Percentiles rank a stretch among this genome's conserved stretches.
Evolutionary conservation across 2,797 vertebrate species (phyloP).

Genomic region (Manis pentadactyla): DNA sequence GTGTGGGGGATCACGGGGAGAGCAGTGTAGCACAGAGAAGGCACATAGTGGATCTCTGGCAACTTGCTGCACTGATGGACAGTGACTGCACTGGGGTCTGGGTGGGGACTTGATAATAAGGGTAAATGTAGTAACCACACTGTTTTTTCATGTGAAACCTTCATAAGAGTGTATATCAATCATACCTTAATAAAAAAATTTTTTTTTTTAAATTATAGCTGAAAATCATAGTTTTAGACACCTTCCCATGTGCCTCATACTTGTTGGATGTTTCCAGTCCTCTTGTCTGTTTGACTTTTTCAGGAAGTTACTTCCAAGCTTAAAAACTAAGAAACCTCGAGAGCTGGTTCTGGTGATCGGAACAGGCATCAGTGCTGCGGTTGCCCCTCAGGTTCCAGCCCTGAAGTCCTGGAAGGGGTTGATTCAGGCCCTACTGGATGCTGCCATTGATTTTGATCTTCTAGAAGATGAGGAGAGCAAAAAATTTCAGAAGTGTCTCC

Average conservation of each 20-base stretch:
- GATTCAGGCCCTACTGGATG: constrained; percentile 96
- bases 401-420: constrained; percentile 98
- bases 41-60: too few species aligned
- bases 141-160: too few species aligned
- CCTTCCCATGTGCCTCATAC: not conserved
- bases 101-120: too few species aligned
- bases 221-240: not conserved
- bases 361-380: constrained; percentile 96
- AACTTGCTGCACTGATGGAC: too few species aligned
- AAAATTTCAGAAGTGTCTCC: constrained; percentile 96
- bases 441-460: constrained; percentile 96
- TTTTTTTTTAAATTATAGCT: not conserved
- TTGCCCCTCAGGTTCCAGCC: constrained; percentile 96
- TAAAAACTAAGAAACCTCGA: constrained; percentile 95
- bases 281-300: constrained; percentile 41
- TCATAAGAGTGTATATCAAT: too few species aligned
- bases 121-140: too few species aligned
- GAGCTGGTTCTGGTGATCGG: constrained; percentile 97
- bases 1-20: too few species aligned
- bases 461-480: constrained; percentile 96
- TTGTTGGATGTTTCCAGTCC: not conserved
- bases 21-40: too few species aligned
- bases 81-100: too few species aligned
- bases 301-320: constrained; percentile 97
- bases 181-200: too few species aligned